These are phyloP conservation scores for Andrena chrysosceles DNA, from an alignment of 2,888 invertebrate genomes.

Conservation along the genomic window DNA sequence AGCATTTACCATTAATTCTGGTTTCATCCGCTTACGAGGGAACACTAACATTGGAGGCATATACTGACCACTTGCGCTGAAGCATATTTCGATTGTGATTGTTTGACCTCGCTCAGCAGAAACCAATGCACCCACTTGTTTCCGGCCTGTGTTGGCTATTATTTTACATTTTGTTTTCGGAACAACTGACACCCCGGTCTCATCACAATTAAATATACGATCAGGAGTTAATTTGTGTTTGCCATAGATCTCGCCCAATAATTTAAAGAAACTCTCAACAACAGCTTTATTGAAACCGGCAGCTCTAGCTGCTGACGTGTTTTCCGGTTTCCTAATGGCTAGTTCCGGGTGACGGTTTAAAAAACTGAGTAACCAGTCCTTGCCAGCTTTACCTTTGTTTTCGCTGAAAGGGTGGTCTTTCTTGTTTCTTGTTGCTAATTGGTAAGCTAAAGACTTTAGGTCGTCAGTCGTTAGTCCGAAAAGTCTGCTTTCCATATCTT, in stretches of 20 bases:
- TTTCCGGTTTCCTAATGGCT: conserved; percentile 15
- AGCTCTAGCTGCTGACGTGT: conserved; percentile 23
- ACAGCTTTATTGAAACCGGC: conserved; percentile 1
- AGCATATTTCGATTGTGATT: neutral
- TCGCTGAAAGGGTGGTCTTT: neutral
- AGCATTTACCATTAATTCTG: conserved; percentile 7
- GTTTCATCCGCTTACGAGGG: neutral
- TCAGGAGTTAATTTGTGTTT: neutral
- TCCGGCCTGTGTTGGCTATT: neutral
- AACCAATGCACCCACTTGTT: neutral
- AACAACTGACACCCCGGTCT: neutral
- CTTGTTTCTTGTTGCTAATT: neutral
- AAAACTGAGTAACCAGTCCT: neutral
- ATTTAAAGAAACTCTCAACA: conserved; percentile 24
- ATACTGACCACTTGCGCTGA: neutral
- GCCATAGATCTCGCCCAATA: conserved; percentile 4
- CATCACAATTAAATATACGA: neutral
- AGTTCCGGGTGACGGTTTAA: conserved; percentile 24
- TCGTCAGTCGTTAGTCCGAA: neutral
- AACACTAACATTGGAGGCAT: conserved; percentile 6
- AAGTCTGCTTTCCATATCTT: neutral
- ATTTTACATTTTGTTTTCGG: neutral
- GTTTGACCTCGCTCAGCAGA: conserved; percentile 1
- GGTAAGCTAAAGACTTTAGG: neutral
- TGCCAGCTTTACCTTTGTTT: conserved; percentile 2